Evolutionary conservation across 2,797 vertebrate species (phyloP), one percentile per base, ranked within the genome.

Genomic region (Sphenodon punctatus): DNA sequence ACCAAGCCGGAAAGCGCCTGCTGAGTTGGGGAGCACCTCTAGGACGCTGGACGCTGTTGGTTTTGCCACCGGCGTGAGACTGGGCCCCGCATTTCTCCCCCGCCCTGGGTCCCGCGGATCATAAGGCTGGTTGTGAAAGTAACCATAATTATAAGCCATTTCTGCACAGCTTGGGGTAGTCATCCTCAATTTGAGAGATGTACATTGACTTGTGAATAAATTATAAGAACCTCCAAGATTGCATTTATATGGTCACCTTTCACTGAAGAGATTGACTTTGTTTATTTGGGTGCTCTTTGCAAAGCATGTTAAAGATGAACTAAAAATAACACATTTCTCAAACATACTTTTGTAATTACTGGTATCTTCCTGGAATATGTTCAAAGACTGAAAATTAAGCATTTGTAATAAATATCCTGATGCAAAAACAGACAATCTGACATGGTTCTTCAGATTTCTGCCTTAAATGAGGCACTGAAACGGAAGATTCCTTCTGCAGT

Each of bases 391-490:
- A 90, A 85, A 67, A 88, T 51, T 67, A 87, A 79, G 56, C 23
- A 48, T 5, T 12, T 74, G 48, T n/a, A 80, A 88, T 4, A 87
- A 81, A 90, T 7, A 87, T 19, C 42, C 82, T 89, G 75, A 85
- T 78, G 68, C 66, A 88, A 89, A 92, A 90, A 27, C 66, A 90
- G 83, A 72, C 51, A 59, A 55, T 69, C 65, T 78, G 70, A 85
- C 63, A 82, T n/a, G 56, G 56, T 70, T 88, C 71, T 88, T 74
- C 71, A 59, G 43, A 68, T 80, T 82, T 87, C 71, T 87, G 84
- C 45, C 58, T 87, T 88, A 91, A 94, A 82, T 55, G 78, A 88
- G 83, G 75, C 61, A 70, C 64, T 75, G 59, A 91, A 88, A 88
- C 68, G 80, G 67, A 75, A 92, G 63, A 71, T 6, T 70, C 60